Conservation (phyloP, 2,888 invertebrate species). For the Amorpha juglandis region DNA sequence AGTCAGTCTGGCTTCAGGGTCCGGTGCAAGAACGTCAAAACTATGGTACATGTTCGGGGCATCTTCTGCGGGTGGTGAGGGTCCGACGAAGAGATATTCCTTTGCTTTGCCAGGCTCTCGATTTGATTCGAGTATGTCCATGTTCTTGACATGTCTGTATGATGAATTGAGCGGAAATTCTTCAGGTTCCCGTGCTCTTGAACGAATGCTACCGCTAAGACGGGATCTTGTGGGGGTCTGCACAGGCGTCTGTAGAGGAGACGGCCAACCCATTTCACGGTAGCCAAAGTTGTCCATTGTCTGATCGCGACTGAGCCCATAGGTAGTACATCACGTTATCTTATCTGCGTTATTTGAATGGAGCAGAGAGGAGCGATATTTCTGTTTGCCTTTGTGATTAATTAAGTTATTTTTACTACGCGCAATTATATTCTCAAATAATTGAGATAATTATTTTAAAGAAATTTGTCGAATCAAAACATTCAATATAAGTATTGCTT, state of each 20-base stretch:
- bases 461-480: neutral
- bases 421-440: slow-evolving; percentile 45
- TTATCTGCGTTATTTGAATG: slow-evolving; percentile 69
- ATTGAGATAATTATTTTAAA: neutral
- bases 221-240: slow-evolving; percentile 61
- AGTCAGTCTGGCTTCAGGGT: slow-evolving; percentile 88
- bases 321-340: slow-evolving; percentile 54
- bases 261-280: slow-evolving; percentile 83
- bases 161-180: slow-evolving; percentile 84
- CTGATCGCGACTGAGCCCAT: slow-evolving; percentile 58
- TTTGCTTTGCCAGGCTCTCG: slow-evolving; percentile 83
- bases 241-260: slow-evolving; percentile 65
- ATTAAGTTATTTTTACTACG: slow-evolving; percentile 69
- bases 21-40: slow-evolving; percentile 87
- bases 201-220: slow-evolving; percentile 74
- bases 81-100: slow-evolving; percentile 91
- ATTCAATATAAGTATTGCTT: no score
- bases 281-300: slow-evolving; percentile 87
- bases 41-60: slow-evolving; percentile 91
- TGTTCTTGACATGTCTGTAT: slow-evolving; percentile 66
- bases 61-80: slow-evolving; percentile 91
- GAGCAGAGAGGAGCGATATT: slow-evolving; percentile 59
- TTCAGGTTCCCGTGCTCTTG: slow-evolving; percentile 70
- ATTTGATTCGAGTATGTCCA: slow-evolving; percentile 86
- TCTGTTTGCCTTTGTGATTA: slow-evolving; percentile 70